Base-by-base conservation (phyloP, 2,888 invertebrate species). In the Cryptophagus acutangulus region DNA sequence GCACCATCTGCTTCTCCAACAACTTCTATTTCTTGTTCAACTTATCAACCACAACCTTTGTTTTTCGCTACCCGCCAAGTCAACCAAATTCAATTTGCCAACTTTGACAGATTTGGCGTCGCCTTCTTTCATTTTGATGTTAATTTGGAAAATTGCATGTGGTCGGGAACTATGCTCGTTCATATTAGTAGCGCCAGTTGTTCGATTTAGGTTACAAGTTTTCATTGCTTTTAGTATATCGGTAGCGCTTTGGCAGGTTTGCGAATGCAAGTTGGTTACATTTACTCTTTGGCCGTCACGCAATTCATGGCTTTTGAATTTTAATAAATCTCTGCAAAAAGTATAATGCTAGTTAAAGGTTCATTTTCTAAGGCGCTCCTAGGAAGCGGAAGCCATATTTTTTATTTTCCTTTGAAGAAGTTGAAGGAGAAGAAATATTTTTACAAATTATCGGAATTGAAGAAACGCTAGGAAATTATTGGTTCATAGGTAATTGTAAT, bases 71-170 rank as follows among this genome's bases (percentile, higher is more conserved):
- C 99, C 99, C 24, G 99, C 99, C 64, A 99, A 76, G 76, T 99
- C 99, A 30, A 99, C 94, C 47, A 99, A 76, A 74, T 99, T 99
- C 58, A 99, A 71, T 67, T 95, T 92, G 29, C 99, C 99, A 33
- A 95, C 93, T 57, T 92, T 74, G 12, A 74, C 71, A 2, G 66
- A 58, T 36, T 68, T 71, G 2, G 74, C 78, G 37, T 81, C 82
- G 25, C 78, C 77, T 61, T 84, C 82, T 48, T 86, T 84, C 78
- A 95, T 94, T 74, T 99, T 99, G 31, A 99, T 86, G 36, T 94
- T 94, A 56, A 99, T 91, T 67, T 95, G 87, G 71, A 99, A 97
- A 52, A 99, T 96, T 38, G 99, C 97, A 74, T 99, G 99, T 31
- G 94, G 94, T 48, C 97, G 76, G 25, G 95, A 95, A 59, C 94